Evolutionary conservation across 1,140 invertebrate species (phyloP).

Genomic region (Zaprionus taronus): DNA sequence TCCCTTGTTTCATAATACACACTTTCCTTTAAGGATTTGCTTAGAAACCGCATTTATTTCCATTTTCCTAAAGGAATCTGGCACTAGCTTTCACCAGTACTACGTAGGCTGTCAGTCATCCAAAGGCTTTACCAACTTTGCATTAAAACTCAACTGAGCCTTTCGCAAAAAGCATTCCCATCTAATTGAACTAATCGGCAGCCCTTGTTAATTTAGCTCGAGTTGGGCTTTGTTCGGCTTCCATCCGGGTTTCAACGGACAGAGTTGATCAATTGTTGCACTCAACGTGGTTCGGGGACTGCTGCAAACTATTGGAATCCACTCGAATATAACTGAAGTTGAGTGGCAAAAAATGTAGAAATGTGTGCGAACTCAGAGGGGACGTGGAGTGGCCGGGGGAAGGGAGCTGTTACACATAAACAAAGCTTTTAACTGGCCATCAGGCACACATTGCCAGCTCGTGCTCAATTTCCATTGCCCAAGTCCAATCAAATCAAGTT

Average conservation of each 20-base stretch:
- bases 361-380: neutral
- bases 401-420: slow-evolving; percentile 23
- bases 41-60: neutral
- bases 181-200: slow-evolving; percentile 3
- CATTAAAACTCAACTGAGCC: neutral
- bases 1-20: too few relatives aligned
- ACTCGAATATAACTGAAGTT: slow-evolving; percentile 31
- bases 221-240: neutral
- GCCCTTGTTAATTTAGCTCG: neutral
- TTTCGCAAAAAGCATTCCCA: neutral
- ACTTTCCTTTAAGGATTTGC: too few relatives aligned
- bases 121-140: neutral
- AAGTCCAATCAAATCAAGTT: slow-evolving; percentile 59
- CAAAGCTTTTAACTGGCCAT: slow-evolving; percentile 52
- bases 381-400: too few relatives aligned
- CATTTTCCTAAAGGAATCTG: neutral
- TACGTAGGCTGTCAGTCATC: neutral
- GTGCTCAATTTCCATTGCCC: slow-evolving; percentile 50
- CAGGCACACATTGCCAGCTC: slow-evolving; percentile 32
- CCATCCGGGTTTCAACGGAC: neutral
- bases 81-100: neutral
- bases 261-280: slow-evolving; percentile 3
- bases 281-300: neutral
- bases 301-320: slow-evolving; percentile 22
- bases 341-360: slow-evolving; percentile 13